phyloP scores from a whole-genome alignment of 2,797 vertebrate species.

The Hypotaenidia okinawae region DNA sequence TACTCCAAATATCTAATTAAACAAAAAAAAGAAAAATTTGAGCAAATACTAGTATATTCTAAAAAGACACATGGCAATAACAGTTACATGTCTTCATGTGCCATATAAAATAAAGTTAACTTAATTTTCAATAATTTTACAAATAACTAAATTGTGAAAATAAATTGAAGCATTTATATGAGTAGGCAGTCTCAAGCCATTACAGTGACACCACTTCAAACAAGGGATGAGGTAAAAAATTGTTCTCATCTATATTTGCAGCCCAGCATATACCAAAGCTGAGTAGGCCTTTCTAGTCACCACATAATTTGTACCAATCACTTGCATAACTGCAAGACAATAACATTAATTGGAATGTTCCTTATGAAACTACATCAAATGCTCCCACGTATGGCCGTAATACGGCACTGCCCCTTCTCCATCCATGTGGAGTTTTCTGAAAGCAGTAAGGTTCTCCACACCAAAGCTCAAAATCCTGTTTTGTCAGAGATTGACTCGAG shows the following conservation, averaged over 20 bases:
- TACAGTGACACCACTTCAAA: not conserved
- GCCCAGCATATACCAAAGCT: not conserved
- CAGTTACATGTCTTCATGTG: not conserved
- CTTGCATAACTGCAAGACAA: not conserved
- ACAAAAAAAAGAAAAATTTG: not conserved
- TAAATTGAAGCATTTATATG: not conserved
- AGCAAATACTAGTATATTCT: not conserved
- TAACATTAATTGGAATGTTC: not conserved
- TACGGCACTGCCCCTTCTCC: not conserved
- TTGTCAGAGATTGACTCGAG: not conserved
- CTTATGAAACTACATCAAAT: not conserved
- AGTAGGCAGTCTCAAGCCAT: not conserved
- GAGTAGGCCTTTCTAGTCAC: not conserved
- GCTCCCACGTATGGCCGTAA: not conserved
- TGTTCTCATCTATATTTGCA: not conserved
- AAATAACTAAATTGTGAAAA: not conserved
- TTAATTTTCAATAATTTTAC: not conserved
- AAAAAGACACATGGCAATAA: not conserved
- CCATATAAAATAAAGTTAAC: not conserved
- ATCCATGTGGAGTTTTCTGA: not conserved
- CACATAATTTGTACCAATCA: not conserved
- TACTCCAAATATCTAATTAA: not conserved
- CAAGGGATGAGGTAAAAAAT: not conserved
- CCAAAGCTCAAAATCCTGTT: not conserved
- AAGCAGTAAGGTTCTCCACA: not conserved